phyloP scores from a whole-genome alignment of 2,888 invertebrate species.

The Megaustenia siamemsis region DNA sequence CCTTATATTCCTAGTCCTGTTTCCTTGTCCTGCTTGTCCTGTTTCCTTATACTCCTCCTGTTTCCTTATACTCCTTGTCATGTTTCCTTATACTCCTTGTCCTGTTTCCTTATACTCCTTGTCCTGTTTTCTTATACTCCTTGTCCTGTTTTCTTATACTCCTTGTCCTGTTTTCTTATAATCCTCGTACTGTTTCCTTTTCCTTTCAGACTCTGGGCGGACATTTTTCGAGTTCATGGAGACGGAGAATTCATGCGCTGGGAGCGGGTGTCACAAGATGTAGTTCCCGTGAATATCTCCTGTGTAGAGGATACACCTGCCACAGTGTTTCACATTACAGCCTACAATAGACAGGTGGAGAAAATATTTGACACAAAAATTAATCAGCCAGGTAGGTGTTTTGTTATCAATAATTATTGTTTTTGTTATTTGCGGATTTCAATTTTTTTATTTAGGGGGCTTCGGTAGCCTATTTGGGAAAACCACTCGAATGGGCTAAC shows the following conservation, averaged over 20 bases:
- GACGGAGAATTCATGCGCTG: constrained; percentile 86
- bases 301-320: constrained; percentile 98
- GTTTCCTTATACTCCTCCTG: too few species aligned
- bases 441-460: background rate
- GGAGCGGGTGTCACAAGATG: constrained; percentile 98
- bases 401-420: background rate
- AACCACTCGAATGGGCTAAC: too few species aligned
- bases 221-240: constrained; percentile 97
- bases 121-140: too few species aligned
- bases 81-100: too few species aligned
- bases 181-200: too few species aligned
- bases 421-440: background rate
- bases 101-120: too few species aligned
- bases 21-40: too few species aligned
- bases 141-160: too few species aligned
- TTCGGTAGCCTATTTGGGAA: too few species aligned
- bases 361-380: constrained; percentile 98
- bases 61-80: too few species aligned
- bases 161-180: too few species aligned
- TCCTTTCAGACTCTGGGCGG: constrained; percentile 91
- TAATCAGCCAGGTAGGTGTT: constrained; percentile 92
- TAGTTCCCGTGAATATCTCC: constrained; percentile 98
- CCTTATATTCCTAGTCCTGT: too few species aligned
- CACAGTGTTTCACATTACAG: constrained; percentile 98
- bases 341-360: constrained; percentile 99